Evolutionary conservation across 2,113 vertebrate species (phyloP), one percentile per base, ranked within the genome.

Genomic region (Psilopogon haemacephalus): DNA sequence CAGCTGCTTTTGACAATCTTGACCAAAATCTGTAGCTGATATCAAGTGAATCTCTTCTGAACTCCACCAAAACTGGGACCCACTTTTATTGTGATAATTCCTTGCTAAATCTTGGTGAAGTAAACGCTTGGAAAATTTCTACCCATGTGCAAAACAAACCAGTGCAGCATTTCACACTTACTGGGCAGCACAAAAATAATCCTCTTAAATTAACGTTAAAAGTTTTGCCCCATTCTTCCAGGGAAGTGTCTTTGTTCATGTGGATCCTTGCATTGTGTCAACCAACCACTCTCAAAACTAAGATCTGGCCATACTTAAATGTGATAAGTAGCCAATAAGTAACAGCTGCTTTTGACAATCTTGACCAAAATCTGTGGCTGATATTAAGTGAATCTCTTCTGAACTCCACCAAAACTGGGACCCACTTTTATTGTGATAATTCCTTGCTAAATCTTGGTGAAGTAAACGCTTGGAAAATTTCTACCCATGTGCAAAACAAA

Each of bases 111-210:
- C 16, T 71, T 27, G 38, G 24, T 42, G 32, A 88, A 54, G 15
- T 21, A 64, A 78, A 35, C 2, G 17, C 17, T 71, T 59, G 15
- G 35, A 44, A 38, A 37, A 40, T 11, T 8, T 20, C 30, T 32
- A 59, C 6, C 50, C 30, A 11, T 38, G 62, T 88, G 32, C 62
- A 71, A 62, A 93, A 50, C 59, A 37, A 90, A 38, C 6, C n/a
- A 27, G 27, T 9, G 9, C 28, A 70, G 37, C 16, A 7, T 44
- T 60, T 63, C 60, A 44, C 42, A 68, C 94, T 91, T 89, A 98
- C 98, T 97, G 98, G 98, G 89, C 98, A 98, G 93, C 98, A 98
- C 95, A 98, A 85, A 96, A 98, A 98, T 2, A 98, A 96, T 50
- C 98, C 98, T 87, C 97, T 95, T 67, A 98, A 95, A 96, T 98